Conservation (phyloP, 2,113 vertebrate species). For the Ailurus styani region DNA sequence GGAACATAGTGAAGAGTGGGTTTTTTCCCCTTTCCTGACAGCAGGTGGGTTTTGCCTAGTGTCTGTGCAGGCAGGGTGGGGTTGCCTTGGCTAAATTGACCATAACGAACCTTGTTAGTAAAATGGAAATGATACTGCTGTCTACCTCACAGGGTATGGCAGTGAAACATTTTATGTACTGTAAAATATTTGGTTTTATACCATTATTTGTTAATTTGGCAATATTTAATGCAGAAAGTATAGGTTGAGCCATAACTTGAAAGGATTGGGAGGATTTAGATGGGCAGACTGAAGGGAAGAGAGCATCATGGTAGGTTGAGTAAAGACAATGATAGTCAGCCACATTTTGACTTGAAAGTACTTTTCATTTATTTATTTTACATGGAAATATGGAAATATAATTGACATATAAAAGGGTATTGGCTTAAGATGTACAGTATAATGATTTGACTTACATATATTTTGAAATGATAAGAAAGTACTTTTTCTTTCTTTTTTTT, state of each 20-base stretch:
- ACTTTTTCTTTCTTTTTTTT: no score
- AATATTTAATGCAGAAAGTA: background rate
- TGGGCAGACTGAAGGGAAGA: background rate
- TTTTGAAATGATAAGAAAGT: background rate
- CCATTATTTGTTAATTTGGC: background rate
- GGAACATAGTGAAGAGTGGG: background rate
- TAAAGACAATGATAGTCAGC: background rate
- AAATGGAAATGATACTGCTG: background rate
- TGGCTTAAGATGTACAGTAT: background rate
- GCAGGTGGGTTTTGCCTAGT: background rate
- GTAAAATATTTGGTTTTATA: background rate
- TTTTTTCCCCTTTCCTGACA: background rate
- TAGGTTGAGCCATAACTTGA: background rate
- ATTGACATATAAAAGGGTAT: background rate
- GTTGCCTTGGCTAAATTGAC: background rate
- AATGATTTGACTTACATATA: background rate
- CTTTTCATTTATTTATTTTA: background rate
- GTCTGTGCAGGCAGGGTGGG: background rate
- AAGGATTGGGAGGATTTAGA: background rate
- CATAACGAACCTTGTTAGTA: background rate
- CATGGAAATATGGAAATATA: background rate
- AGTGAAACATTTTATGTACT: background rate
- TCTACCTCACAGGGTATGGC: background rate
- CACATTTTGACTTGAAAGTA: background rate
- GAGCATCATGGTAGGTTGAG: background rate